Evolutionary conservation across 2,797 vertebrate genomes (phyloP).

Genomic region (Argyrosomus regius): DNA sequence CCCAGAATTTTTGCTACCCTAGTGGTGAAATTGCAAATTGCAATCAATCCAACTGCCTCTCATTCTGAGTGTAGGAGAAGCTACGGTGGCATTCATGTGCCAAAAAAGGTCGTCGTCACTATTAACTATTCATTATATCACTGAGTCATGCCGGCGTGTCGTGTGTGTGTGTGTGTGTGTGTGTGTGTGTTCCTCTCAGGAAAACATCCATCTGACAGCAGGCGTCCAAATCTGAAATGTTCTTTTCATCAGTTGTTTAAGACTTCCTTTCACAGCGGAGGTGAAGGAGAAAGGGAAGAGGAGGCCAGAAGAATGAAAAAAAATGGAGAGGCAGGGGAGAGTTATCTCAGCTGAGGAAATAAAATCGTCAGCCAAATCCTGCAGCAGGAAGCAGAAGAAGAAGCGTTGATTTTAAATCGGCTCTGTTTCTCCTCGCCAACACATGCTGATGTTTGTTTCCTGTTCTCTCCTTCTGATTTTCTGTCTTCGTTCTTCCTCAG

Average conservation of each 20-base stretch:
- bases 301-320: too few species aligned
- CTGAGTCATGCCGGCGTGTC: not conserved
- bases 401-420: not conserved
- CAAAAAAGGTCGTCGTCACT: too few species aligned
- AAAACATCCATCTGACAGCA: not conserved
- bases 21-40: too few species aligned
- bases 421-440: not conserved
- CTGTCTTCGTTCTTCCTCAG: constrained; percentile 66
- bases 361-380: constrained; percentile 29
- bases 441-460: constrained; percentile 23
- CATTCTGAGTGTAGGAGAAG: too few species aligned
- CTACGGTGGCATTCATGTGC: too few species aligned
- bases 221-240: not conserved
- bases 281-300: not conserved
- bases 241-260: not conserved
- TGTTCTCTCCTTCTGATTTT: not conserved
- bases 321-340: not conserved
- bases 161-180: too few species aligned
- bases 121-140: too few species aligned
- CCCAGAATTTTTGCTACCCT: too few species aligned
- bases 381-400: constrained; percentile 24
- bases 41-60: too few species aligned
- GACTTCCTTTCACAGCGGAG: constrained; percentile 9
- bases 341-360: constrained; percentile 45
- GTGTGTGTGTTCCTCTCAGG: too few species aligned